These are phyloP conservation scores for Alfaro cultratus DNA, from an alignment of 2,797 vertebrate species.

Conservation along the genomic window DNA sequence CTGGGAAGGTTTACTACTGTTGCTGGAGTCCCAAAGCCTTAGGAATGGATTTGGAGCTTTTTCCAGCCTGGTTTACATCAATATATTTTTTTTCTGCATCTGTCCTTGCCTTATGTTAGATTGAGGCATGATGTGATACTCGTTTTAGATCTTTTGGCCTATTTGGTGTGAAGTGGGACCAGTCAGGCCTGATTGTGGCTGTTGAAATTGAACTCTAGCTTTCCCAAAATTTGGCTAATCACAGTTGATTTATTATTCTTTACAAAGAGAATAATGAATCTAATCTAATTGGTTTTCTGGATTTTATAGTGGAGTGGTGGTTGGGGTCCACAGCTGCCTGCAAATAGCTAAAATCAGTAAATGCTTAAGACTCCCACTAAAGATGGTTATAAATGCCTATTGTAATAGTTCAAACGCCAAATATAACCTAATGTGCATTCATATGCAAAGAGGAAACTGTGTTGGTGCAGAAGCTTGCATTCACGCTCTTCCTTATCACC, in stretches of 20 bases:
- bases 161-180: neutral
- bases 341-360: neutral
- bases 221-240: neutral
- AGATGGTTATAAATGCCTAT: too few relatives aligned
- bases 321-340: neutral
- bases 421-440: neutral
- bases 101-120: neutral
- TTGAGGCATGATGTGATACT: neutral
- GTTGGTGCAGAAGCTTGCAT: neutral
- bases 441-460: neutral
- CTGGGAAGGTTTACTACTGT: neutral
- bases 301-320: neutral
- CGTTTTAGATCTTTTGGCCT: neutral
- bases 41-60: neutral
- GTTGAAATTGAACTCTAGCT: neutral
- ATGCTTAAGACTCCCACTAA: too few relatives aligned
- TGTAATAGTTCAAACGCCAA: too few relatives aligned
- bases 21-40: neutral
- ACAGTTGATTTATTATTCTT: neutral
- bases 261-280: neutral
- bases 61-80: neutral
- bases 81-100: neutral
- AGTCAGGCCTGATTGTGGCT: neutral
- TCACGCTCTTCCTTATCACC: neutral
- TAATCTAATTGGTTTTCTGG: neutral